Conservation (phyloP, 2,797 vertebrate species). For the Falco novaeseelandiae region DNA sequence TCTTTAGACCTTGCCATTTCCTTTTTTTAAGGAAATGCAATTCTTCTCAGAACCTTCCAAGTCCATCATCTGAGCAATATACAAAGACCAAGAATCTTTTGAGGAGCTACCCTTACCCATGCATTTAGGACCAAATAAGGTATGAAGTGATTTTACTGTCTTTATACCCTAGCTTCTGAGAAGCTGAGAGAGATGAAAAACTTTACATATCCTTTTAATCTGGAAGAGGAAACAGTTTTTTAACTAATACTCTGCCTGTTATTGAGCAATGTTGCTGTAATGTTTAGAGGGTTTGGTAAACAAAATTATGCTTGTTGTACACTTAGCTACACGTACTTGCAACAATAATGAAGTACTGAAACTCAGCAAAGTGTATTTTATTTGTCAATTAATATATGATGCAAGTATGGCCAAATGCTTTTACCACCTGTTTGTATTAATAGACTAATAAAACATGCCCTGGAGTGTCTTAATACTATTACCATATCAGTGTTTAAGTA, state of each 20-base stretch:
- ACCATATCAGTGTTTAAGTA: background rate
- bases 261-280: background rate
- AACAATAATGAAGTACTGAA: background rate
- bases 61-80: background rate
- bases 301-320: background rate
- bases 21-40: background rate
- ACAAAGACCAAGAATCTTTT: background rate
- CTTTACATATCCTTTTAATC: background rate
- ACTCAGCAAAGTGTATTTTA: background rate
- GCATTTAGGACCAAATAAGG: background rate
- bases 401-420: background rate
- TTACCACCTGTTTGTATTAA: constrained; percentile 5
- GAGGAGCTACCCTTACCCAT: background rate
- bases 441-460: background rate
- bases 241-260: background rate
- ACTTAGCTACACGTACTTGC: background rate
- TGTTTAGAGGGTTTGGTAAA: background rate
- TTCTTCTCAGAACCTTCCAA: background rate
- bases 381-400: background rate
- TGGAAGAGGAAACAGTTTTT: background rate
- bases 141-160: background rate
- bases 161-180: background rate
- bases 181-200: background rate
- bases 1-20: background rate
- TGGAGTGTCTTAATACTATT: background rate